Percentiles rank a stretch among this genome's conserved stretches.
phyloP scores from a whole-genome alignment of 2,888 invertebrate genomes.

The Harpagoxenus sublaevis region DNA sequence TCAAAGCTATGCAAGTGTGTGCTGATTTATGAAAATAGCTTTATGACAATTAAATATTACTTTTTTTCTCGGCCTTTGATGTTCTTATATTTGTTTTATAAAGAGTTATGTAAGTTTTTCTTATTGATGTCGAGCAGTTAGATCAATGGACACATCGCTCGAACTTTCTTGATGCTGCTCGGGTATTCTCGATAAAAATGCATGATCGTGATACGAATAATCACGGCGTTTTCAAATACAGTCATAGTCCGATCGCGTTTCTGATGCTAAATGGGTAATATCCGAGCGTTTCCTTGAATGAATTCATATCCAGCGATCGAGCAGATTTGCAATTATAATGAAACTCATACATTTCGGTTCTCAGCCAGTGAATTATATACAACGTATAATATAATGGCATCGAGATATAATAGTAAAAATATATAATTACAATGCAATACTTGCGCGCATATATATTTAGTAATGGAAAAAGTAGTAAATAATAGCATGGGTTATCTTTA shows the following conservation, averaged over 20 bases:
- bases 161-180: slow-evolving; percentile 6
- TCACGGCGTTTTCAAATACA: slow-evolving; percentile 59
- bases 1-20: neutral
- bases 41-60: neutral
- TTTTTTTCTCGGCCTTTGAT: neutral
- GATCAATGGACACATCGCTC: slow-evolving; percentile 7
- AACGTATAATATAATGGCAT: neutral
- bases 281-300: slow-evolving; percentile 70
- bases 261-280: slow-evolving; percentile 78
- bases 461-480: neutral
- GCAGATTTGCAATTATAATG: slow-evolving; percentile 75
- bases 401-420: slow-evolving; percentile 8
- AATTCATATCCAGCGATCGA: slow-evolving; percentile 71
- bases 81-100: neutral
- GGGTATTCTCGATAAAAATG: slow-evolving; percentile 55
- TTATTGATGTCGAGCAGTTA: neutral
- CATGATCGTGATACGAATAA: slow-evolving; percentile 63
- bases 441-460: neutral
- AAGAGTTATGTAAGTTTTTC: neutral
- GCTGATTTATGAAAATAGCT: neutral
- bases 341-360: slow-evolving; percentile 61
- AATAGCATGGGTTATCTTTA: neutral
- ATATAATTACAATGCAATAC: neutral
- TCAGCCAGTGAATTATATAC: slow-evolving; percentile 32
- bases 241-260: slow-evolving; percentile 70